Evolutionary conservation across 2,888 invertebrate species (phyloP).

Genomic region (Loripinus fragilis): DNA sequence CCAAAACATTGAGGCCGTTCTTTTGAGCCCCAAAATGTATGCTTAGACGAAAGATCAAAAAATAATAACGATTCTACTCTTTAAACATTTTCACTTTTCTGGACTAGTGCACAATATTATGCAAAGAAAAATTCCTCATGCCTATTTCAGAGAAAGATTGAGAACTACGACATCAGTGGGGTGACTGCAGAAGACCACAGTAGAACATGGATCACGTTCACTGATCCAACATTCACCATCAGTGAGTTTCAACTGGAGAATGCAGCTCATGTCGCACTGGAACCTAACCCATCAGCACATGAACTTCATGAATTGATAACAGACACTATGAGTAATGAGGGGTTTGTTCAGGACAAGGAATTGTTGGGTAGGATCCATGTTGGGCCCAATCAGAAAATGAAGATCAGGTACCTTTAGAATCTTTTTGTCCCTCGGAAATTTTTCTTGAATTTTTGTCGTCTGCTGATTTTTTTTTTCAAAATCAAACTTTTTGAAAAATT

Average conservation of each 20-base stretch:
- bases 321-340: conserved; percentile 57
- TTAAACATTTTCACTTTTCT: no score
- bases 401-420: conserved; percentile 55
- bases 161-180: conserved; percentile 21
- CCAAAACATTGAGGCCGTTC: no score
- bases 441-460: no score
- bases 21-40: no score
- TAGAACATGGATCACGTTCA: conserved; percentile 69
- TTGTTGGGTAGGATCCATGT: conserved; percentile 67
- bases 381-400: conserved; percentile 64
- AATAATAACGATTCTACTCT: no score
- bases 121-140: no score
- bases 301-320: conserved; percentile 45
- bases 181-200: conserved; percentile 54
- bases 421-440: no score
- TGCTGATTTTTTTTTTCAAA: no score
- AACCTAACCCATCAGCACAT: conserved; percentile 40
- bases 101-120: no score
- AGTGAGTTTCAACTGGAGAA: conserved; percentile 64
- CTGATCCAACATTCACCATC: conserved; percentile 43
- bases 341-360: conserved; percentile 47
- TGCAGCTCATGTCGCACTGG: conserved; percentile 71
- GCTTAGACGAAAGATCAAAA: no score
- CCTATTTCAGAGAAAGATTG: conserved; percentile 33
- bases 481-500: no score